Conservation (phyloP, 1,140 invertebrate genomes). For the Drosophila sturtevanti region DNA sequence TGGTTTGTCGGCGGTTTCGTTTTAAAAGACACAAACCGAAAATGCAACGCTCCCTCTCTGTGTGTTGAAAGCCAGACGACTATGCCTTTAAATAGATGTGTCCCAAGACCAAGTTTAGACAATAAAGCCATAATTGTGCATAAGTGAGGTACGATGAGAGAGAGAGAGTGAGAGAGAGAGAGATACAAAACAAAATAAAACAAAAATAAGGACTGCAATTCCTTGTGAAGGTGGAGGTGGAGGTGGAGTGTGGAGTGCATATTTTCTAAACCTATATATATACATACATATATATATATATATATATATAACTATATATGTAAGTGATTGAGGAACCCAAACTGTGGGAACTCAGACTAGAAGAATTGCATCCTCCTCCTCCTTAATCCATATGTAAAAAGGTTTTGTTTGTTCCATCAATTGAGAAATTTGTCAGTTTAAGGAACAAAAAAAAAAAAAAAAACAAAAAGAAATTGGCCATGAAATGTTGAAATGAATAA, state of each 20-base stretch:
- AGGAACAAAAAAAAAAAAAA: too few species aligned
- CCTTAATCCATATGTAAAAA: too few species aligned
- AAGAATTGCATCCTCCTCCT: background rate
- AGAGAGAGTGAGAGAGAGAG: slow-evolving; percentile 13
- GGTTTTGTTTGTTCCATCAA: too few species aligned
- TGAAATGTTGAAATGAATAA: too few species aligned
- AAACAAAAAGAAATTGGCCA: too few species aligned
- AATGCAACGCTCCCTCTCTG: slow-evolving; percentile 68
- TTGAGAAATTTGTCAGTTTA: background rate
- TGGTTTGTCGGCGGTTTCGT: slow-evolving; percentile 53
- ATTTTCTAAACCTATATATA: background rate
- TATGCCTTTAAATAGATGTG: slow-evolving; percentile 79
- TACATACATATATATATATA: background rate
- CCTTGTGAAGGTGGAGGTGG: background rate
- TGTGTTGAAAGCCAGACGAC: slow-evolving; percentile 27
- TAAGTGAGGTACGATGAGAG: slow-evolving; percentile 61
- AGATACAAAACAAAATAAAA: slow-evolving; percentile 6
- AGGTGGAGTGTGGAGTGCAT: background rate
- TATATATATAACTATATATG: background rate
- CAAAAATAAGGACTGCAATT: slow-evolving; percentile 7
- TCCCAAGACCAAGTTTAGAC: slow-evolving; percentile 69
- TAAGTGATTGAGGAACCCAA: background rate
- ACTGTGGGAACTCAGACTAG: background rate
- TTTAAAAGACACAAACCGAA: slow-evolving; percentile 73
- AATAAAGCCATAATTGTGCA: slow-evolving; percentile 81